phyloP scores from a whole-genome alignment of 2,797 vertebrate genomes.

The Diplodus puntazzo region DNA sequence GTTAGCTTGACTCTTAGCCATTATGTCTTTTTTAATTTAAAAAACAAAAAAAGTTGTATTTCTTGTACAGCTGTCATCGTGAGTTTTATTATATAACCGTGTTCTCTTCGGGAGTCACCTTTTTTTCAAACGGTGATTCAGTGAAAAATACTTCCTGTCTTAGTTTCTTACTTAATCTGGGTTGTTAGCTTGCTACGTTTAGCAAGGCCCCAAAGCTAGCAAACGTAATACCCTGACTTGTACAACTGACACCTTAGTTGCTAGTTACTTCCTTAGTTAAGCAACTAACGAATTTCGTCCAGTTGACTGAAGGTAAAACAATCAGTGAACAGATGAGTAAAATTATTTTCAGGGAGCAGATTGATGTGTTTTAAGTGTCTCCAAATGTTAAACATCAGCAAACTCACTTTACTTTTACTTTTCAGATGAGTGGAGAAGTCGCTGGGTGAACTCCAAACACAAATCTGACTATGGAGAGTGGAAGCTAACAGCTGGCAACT shows the following conservation, averaged over 20 bases:
- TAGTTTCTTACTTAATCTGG: background rate
- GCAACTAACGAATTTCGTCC: background rate
- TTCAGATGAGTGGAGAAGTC: constrained; percentile 90
- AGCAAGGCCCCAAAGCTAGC: constrained; percentile 34
- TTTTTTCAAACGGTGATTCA: background rate
- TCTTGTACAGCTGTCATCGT: background rate
- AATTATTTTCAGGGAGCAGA: background rate
- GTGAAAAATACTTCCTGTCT: background rate
- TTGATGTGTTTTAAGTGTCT: too few relatives aligned
- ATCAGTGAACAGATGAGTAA: background rate
- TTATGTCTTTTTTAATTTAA: background rate
- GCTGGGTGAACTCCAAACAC: constrained; percentile 94
- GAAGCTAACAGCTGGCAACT: constrained; percentile 91
- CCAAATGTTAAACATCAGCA: background rate
- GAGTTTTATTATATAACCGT: background rate
- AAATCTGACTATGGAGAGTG: constrained; percentile 95
- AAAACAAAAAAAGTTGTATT: too few relatives aligned
- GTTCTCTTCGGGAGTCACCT: accelerated
- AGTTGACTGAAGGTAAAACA: background rate
- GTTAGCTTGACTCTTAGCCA: constrained; percentile 32
- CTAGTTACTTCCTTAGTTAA: background rate
- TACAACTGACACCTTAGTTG: background rate
- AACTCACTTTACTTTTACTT: constrained; percentile 14
- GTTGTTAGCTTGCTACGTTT: constrained; percentile 15
- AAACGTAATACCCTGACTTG: background rate